Evolutionary conservation across 2,797 vertebrate genomes (phyloP), one percentile per base, ranked within the genome.

Genomic region (Gymnothorax javanicus): DNA sequence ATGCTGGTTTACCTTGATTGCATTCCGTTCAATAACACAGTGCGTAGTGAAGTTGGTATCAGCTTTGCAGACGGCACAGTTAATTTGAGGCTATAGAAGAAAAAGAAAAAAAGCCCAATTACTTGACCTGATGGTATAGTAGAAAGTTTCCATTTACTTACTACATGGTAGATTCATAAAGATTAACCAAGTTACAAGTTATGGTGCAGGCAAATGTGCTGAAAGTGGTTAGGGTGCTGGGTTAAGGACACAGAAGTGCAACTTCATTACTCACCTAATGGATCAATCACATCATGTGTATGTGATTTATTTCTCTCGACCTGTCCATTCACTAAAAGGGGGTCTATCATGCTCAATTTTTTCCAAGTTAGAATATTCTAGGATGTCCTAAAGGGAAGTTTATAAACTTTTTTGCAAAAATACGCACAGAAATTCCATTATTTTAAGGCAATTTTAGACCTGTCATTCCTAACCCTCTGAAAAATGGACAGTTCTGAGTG

Each of bases 31-130:
- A 0, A 20, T 9, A 56, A 77, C 20, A 20, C 89, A 90, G 82
- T 86, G 33, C 54, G 84, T 84, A 33, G 8, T 6, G 20, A 79
- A 20, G 27, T 0, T 3, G 2, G 43, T 15, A 33, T 2, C 52
- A 73, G 0, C 3, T 25, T 64, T 23, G 82, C 86, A 87, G 54
- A 87, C 33, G n/a, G 5, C 43, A 43, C 86, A 87, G 69, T 87
- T 84, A 62, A 87, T 75, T 0, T 11, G 20, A 15, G 43, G 82
- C 86, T 87, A n/a, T 27, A 62, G 52, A 43, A 43, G 52, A 87
- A 12, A 71, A 67, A 84, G 15, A 50, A 50, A 59, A 52, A 75
- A 60, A 60, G 8, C 79, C 13, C 54, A 82, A 33, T 82, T 57
- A 43, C 9, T 77, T 71, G 64, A 11, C 67, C n/a, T 6, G 12